Conservation (phyloP, 92 coral and sea anemone species). For the Parazoanthus atlanticus region DNA sequence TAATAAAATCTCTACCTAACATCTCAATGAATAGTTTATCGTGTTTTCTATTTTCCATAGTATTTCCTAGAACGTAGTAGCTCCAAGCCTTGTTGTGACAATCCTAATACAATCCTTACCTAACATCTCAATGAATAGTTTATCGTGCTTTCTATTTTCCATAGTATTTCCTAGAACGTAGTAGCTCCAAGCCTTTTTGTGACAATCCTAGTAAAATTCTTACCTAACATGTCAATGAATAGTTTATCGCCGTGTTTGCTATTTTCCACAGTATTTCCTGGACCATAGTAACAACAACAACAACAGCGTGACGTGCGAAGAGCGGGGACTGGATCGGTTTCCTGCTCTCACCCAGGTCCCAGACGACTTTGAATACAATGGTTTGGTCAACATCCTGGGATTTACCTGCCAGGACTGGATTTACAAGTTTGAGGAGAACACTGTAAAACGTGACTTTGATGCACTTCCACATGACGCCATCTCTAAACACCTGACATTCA, state of each 20-base stretch:
- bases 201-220: too few relatives aligned
- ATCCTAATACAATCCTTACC: too few relatives aligned
- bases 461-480: not conserved
- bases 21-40: too few relatives aligned
- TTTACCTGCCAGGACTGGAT: conserved; percentile 66
- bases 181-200: too few relatives aligned
- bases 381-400: conserved; percentile 58
- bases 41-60: not conserved
- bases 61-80: too few relatives aligned
- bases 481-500: not conserved
- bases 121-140: too few relatives aligned
- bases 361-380: conserved; percentile 59
- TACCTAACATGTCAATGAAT: too few relatives aligned
- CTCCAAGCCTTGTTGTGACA: too few relatives aligned
- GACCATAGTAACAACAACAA: not conserved
- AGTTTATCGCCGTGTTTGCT: not conserved
- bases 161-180: too few relatives aligned
- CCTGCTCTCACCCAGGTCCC: conserved; percentile 57
- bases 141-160: too few relatives aligned
- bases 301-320: not conserved
- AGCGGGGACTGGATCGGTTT: conserved; percentile 16
- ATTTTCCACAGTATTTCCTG: conserved; percentile 23
- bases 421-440: conserved; percentile 14
- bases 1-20: too few relatives aligned
- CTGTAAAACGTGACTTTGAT: conserved; percentile 9